Evolutionary conservation across 2,888 invertebrate genomes (phyloP).

Genomic region (Troglohyphantes excavatus): DNA sequence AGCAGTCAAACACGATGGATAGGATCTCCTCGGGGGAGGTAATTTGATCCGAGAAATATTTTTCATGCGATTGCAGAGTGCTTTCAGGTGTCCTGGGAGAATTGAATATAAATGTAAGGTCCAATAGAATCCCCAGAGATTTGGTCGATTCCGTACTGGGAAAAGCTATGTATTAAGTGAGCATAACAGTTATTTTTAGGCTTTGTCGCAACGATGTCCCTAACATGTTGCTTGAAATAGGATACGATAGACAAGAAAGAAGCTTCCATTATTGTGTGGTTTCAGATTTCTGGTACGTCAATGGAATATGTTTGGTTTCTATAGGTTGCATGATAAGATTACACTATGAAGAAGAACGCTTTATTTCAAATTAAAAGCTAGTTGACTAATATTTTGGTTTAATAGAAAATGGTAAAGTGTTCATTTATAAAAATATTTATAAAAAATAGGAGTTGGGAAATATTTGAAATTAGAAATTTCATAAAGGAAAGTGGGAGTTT

Average conservation of each 20-base stretch:
- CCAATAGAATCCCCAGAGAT: conserved; percentile 14
- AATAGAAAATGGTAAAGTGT: no score
- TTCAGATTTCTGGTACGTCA: conserved; percentile 16
- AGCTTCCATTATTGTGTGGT: conserved; percentile 43
- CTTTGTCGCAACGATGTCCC: conserved; percentile 30
- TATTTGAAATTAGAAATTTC: no score
- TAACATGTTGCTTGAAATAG: conserved; percentile 57
- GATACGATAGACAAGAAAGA: conserved; percentile 14
- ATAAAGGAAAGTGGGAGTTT: no score
- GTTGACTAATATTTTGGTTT: no score
- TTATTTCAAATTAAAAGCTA: no score
- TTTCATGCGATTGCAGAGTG: conserved; percentile 48
- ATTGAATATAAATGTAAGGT: conserved; percentile 58
- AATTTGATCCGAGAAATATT: conserved; percentile 63
- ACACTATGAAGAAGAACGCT: no score
- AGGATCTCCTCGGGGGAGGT: conserved; percentile 18
- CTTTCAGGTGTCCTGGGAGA: conserved; percentile 43
- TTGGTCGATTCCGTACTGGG: conserved; percentile 19
- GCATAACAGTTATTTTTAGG: conserved; percentile 42
- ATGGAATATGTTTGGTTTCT: conserved; percentile 16
- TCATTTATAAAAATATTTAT: no score
- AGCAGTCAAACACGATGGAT: neutral
- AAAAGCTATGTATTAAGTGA: conserved; percentile 60
- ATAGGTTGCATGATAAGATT: no score
- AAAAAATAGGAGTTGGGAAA: no score